phyloP scores from a whole-genome alignment of 2,113 vertebrate species.

The Glareola pratincola region DNA sequence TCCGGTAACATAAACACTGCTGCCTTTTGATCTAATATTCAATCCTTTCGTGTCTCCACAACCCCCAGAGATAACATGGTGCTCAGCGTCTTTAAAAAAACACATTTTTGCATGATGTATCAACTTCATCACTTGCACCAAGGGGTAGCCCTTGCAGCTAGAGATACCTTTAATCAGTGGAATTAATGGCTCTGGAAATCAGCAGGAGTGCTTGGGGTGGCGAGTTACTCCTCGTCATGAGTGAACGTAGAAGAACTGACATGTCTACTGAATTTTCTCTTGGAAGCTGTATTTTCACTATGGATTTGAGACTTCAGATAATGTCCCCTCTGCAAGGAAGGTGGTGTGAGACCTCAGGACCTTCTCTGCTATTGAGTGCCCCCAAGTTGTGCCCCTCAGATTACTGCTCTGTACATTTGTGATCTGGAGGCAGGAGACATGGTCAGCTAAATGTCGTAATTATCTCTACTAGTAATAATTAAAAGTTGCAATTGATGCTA shows the following conservation, averaged over 20 bases:
- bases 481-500: neutral
- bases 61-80: neutral
- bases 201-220: neutral
- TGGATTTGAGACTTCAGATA: neutral
- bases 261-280: neutral
- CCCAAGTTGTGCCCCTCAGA: neutral
- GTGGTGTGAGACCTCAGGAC: neutral
- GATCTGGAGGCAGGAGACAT: neutral
- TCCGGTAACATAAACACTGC: neutral
- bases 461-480: neutral
- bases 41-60: neutral
- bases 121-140: neutral
- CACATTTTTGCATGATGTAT: neutral
- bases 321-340: neutral
- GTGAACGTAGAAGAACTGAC: neutral
- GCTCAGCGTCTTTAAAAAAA: neutral
- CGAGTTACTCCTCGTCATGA: neutral
- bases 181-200: neutral
- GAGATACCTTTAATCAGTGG: neutral
- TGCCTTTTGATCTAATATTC: neutral
- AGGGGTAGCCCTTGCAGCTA: neutral
- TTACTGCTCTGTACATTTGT: neutral
- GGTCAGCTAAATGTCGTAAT: neutral
- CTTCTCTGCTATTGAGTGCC: neutral
- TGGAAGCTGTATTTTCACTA: neutral